phyloP scores from a whole-genome alignment of 2,113 vertebrate species.

The Erythrocercus mccallii region DNA sequence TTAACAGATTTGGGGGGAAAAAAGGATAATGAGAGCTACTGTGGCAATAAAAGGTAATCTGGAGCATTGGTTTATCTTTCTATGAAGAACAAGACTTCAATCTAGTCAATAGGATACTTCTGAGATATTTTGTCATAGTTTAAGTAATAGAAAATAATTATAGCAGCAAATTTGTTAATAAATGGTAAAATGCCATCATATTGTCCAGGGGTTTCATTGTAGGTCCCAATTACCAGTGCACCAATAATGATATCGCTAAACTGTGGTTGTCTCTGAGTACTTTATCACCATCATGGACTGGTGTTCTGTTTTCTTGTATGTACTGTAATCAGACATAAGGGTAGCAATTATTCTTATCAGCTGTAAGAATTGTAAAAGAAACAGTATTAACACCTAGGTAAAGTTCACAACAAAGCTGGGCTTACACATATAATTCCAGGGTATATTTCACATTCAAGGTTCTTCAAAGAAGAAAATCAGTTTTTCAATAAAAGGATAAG shows the following conservation, averaged over 20 bases:
- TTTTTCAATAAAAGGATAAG: background rate
- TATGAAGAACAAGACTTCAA: background rate
- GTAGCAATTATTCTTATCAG: background rate
- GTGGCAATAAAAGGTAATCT: background rate
- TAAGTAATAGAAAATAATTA: background rate
- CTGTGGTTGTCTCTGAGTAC: background rate
- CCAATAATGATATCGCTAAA: background rate
- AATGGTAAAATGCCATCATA: background rate
- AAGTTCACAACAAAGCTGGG: background rate
- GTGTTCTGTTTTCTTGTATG: background rate
- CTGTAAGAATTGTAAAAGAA: background rate
- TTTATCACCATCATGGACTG: background rate
- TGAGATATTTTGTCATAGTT: background rate
- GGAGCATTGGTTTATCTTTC: background rate
- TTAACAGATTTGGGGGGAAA: rapidly evolving
- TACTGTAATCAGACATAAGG: background rate
- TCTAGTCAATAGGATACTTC: background rate
- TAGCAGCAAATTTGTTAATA: background rate
- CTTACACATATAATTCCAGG: background rate
- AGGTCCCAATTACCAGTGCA: background rate
- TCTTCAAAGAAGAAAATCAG: background rate
- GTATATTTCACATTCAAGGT: background rate
- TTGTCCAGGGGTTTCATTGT: background rate
- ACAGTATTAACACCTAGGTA: background rate
- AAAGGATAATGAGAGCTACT: background rate